Evolutionary conservation across 1,140 invertebrate genomes (phyloP).

Genomic region (Papilio polytes): DNA sequence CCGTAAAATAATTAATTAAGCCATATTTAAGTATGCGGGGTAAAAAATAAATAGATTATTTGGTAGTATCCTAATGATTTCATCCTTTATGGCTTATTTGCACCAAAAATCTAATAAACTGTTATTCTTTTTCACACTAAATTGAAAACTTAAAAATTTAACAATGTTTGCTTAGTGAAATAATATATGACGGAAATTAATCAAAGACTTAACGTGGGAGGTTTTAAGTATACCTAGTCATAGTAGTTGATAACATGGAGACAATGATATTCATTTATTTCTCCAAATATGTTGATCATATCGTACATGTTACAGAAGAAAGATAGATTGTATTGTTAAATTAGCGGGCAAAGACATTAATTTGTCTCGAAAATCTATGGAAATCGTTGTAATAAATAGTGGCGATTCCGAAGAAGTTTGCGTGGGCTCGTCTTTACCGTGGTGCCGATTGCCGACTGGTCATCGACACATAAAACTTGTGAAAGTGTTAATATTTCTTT

Average conservation of each 20-base stretch:
- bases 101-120: not conserved
- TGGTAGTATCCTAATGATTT: not conserved
- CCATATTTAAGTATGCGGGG: not conserved
- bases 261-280: not conserved
- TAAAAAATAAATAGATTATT: not conserved
- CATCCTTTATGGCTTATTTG: not conserved
- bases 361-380: slow-evolving; percentile 42
- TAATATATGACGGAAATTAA: not conserved
- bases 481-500: slow-evolving; percentile 79
- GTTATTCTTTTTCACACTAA: not conserved
- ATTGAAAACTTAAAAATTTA: too few relatives aligned
- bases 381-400: slow-evolving; percentile 49
- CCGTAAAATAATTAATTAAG: too few relatives aligned
- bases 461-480: slow-evolving; percentile 77
- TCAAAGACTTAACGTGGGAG: not conserved
- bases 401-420: slow-evolving; percentile 41
- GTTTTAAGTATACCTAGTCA: not conserved
- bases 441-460: slow-evolving; percentile 61
- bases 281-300: not conserved
- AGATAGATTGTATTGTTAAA: not conserved
- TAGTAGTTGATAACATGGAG: not conserved
- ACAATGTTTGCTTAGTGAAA: not conserved
- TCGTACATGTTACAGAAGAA: not conserved
- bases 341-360: slow-evolving; percentile 30
- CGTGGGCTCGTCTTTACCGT: slow-evolving; percentile 66